These are phyloP conservation scores for Lycaena phlaeas DNA, from an alignment of 2,888 invertebrate genomes.

Conservation along the genomic window DNA sequence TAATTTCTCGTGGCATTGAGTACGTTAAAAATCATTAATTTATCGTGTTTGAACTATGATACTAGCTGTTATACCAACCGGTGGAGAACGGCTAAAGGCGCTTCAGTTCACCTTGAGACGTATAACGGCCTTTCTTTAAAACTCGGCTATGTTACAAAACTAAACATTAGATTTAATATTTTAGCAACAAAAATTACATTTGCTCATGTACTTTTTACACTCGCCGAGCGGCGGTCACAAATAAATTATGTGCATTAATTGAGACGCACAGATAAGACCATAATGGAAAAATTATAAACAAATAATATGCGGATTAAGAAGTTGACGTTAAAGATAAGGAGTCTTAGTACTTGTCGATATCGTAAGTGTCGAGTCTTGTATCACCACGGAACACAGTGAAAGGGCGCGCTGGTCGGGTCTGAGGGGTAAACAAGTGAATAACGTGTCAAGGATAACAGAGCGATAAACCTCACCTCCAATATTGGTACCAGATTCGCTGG, in stretches of 20 bases:
- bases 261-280: too few relatives aligned
- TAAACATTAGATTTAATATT: conserved; percentile 6
- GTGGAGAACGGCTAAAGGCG: conserved; percentile 17
- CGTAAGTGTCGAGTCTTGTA: neutral
- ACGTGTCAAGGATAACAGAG: conserved; percentile 1
- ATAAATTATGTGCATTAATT: too few relatives aligned
- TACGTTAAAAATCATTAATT: conserved; percentile 1
- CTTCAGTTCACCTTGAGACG: conserved; percentile 20
- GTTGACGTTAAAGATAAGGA: neutral
- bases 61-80: conserved; percentile 4
- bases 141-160: conserved; percentile 17
- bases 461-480: too few relatives aligned
- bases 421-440: conserved; percentile 3
- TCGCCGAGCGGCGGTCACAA: too few relatives aligned
- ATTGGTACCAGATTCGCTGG: too few relatives aligned
- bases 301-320: neutral
- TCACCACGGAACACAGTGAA: conserved; percentile 1
- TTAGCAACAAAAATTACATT: too few relatives aligned
- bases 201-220: too few relatives aligned
- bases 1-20: conserved; percentile 4
- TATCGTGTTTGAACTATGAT: conserved; percentile 5
- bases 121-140: conserved; percentile 19
- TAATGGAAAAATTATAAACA: neutral
- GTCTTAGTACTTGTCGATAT: neutral
- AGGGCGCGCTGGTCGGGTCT: neutral